Percentiles rank a stretch among this genome's conserved stretches.
These are phyloP conservation scores for Trialeurodes vaporariorum DNA, from an alignment of 1,140 invertebrate genomes.

Conservation along the genomic window DNA sequence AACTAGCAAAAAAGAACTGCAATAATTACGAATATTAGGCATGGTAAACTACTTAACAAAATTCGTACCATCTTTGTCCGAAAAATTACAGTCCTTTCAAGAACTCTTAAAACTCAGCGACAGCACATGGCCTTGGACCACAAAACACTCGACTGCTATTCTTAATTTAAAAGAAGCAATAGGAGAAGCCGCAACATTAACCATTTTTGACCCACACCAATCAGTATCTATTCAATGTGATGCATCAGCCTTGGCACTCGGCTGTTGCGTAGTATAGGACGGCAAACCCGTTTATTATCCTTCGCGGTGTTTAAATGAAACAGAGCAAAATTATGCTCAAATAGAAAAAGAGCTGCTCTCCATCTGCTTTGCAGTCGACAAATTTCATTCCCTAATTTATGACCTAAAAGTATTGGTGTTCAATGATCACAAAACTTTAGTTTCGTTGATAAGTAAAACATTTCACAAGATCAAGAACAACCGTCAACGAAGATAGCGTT, in stretches of 20 bases:
- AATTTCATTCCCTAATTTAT: conserved; percentile 28
- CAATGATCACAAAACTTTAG: no score
- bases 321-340: no score
- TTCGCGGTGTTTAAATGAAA: conserved; percentile 28
- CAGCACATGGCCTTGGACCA: conserved; percentile 15
- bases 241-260: conserved; percentile 28
- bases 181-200: neutral
- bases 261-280: conserved; percentile 30
- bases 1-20: conserved; percentile 29
- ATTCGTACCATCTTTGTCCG: conserved; percentile 34
- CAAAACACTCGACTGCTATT: neutral
- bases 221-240: conserved; percentile 30
- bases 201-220: conserved; percentile 24
- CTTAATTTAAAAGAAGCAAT: conserved; percentile 11
- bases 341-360: conserved; percentile 24
- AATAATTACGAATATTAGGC: conserved; percentile 31
- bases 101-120: conserved; percentile 19
- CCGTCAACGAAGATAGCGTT: no score
- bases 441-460: no score
- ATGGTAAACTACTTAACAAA: conserved; percentile 32
- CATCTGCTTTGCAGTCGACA: conserved; percentile 25
- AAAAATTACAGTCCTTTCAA: conserved; percentile 24
- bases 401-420: no score
- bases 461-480: no score
- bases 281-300: conserved; percentile 29